These are phyloP conservation scores for Muraenolepis orangiensis DNA, from an alignment of 2,797 vertebrate genomes.

Conservation along the genomic window DNA sequence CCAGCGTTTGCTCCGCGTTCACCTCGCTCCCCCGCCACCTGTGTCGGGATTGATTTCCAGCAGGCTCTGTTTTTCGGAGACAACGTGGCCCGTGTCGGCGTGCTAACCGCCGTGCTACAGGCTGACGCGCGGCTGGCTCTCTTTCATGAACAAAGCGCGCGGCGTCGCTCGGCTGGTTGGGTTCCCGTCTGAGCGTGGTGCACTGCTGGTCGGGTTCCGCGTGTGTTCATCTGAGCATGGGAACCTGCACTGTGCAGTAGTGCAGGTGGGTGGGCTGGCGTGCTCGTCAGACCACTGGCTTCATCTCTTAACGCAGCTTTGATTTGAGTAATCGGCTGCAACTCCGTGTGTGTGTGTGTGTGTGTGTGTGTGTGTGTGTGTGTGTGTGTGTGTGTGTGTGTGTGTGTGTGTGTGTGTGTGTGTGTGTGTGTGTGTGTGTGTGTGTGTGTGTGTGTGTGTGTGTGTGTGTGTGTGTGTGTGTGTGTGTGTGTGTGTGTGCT, in stretches of 20 bases:
- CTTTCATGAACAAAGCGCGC: constrained; percentile 33
- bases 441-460: constrained; percentile 25
- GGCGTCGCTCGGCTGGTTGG: constrained; percentile 48
- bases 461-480: constrained; percentile 16
- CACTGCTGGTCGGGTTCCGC: constrained; percentile 61
- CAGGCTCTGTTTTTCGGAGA: constrained; percentile 36
- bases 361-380: constrained; percentile 28
- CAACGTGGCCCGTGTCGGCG: constrained; percentile 8
- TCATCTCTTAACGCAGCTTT: constrained; percentile 67
- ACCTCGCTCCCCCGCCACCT: constrained; percentile 52
- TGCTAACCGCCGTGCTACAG: neutral
- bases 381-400: constrained; percentile 30
- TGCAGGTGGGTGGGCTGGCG: constrained; percentile 67
- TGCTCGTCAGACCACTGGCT: constrained; percentile 61
- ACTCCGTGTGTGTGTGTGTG: constrained; percentile 26
- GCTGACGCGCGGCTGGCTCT: constrained; percentile 30
- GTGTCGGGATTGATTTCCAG: constrained; percentile 54
- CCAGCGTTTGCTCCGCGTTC: constrained; percentile 21
- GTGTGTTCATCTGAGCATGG: constrained; percentile 25
- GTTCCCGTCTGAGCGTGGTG: constrained; percentile 52
- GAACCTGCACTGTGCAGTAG: constrained; percentile 51
- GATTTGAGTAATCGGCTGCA: constrained; percentile 67
- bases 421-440: constrained; percentile 12
- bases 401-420: constrained; percentile 30
- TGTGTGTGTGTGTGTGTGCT: constrained; percentile 19